Conservation (phyloP, 2,797 vertebrate species). For the Heliangelus exortis region DNA sequence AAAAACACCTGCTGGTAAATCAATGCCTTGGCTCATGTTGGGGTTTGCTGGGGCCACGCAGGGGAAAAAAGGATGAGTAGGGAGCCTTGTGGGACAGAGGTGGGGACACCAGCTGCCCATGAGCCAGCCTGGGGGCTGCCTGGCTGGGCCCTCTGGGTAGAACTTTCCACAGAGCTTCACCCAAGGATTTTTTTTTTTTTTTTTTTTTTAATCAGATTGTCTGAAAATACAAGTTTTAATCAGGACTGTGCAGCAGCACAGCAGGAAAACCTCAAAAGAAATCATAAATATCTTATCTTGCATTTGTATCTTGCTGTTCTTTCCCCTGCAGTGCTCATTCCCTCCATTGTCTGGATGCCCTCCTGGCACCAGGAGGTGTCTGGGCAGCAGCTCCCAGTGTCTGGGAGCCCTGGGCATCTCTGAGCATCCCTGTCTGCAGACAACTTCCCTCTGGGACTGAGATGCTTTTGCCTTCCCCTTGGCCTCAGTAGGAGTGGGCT, state of each 20-base stretch:
- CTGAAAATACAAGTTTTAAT: slow-evolving; percentile 5
- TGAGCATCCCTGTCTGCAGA: neutral
- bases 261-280: slow-evolving; percentile 57
- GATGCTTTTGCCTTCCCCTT: neutral
- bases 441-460: neutral
- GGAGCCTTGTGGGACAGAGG: too few relatives aligned
- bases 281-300: neutral
- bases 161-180: neutral
- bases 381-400: neutral
- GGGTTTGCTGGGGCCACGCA: neutral
- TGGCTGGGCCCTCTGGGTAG: neutral
- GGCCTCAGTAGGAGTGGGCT: neutral
- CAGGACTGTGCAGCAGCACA: neutral
- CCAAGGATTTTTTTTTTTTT: neutral
- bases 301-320: neutral
- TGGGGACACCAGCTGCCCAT: neutral
- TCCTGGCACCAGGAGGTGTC: neutral
- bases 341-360: fast-evolving
- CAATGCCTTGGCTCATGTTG: neutral
- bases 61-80: neutral
- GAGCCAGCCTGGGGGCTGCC: neutral
- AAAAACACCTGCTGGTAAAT: neutral
- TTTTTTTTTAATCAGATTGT: neutral
- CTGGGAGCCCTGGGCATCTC: neutral
- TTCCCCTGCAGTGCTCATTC: neutral